These are phyloP conservation scores for Corydoras sp. DNA, from an alignment of 2,113 vertebrate genomes.

Conservation along the genomic window DNA sequence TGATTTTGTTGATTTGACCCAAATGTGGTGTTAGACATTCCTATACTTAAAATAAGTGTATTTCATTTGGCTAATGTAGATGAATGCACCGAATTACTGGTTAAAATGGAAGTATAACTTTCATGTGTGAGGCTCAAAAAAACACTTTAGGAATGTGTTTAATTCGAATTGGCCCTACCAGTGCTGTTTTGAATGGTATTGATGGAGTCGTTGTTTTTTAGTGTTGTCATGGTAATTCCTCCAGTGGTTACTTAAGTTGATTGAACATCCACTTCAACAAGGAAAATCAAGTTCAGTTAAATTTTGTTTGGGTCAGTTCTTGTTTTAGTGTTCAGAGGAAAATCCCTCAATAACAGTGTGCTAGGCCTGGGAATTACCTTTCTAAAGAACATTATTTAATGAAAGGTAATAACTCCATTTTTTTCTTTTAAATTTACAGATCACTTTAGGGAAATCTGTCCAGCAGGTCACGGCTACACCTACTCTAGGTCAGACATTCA, in stretches of 20 bases:
- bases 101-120: too few relatives aligned
- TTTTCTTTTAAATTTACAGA: slow-evolving; percentile 51
- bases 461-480: slow-evolving; percentile 70
- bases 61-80: too few relatives aligned
- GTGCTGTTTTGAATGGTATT: too few relatives aligned
- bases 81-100: too few relatives aligned
- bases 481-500: slow-evolving; percentile 70
- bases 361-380: background rate
- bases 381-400: background rate
- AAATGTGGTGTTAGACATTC: too few relatives aligned
- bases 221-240: background rate
- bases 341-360: background rate
- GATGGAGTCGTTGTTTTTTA: too few relatives aligned
- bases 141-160: too few relatives aligned
- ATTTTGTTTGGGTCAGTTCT: background rate
- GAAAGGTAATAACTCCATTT: slow-evolving; percentile 1
- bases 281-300: background rate
- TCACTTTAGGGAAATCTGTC: slow-evolving; percentile 74
- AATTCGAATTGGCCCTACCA: too few relatives aligned
- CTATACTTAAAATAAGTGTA: too few relatives aligned
- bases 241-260: background rate
- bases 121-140: too few relatives aligned
- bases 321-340: background rate
- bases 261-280: background rate
- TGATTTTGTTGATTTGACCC: too few relatives aligned